Percentiles rank a stretch among this genome's conserved stretches.
Conservation (phyloP, 2,797 vertebrate genomes). For the Sebastes aleutianus region DNA sequence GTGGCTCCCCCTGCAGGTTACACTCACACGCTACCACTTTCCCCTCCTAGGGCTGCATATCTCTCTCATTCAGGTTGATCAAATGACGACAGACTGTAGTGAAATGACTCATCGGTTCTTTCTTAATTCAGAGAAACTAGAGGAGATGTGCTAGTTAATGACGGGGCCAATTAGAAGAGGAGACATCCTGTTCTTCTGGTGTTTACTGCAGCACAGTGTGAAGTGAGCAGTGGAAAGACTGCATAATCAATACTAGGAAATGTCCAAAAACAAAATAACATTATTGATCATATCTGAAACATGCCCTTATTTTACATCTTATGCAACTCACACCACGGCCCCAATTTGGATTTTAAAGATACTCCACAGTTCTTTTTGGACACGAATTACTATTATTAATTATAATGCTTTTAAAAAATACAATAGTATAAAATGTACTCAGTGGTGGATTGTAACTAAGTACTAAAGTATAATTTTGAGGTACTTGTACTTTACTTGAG, state of each 20-base stretch:
- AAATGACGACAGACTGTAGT: not conserved
- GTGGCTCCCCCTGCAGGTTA: conserved; percentile 50
- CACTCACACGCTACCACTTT: fast-evolving
- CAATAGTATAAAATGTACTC: too few relatives aligned
- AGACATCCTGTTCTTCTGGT: not conserved
- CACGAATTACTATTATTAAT: not conserved
- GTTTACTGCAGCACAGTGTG: not conserved
- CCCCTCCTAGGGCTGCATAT: not conserved
- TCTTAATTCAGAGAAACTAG: not conserved
- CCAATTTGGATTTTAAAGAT: too few relatives aligned
- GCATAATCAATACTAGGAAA: not conserved
- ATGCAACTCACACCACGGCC: not conserved
- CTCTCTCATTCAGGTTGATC: not conserved
- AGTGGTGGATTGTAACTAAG: too few relatives aligned
- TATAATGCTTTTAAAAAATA: too few relatives aligned
- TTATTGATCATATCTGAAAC: not conserved
- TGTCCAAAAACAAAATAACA: fast-evolving
- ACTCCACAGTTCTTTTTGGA: not conserved
- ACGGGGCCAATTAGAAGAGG: not conserved
- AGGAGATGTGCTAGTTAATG: not conserved
- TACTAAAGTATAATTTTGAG: too few relatives aligned
- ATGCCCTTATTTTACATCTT: not conserved
- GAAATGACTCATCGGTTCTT: not conserved
- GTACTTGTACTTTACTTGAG: too few relatives aligned
- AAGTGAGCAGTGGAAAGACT: not conserved